Evolutionary conservation across 2,113 vertebrate species (phyloP).

Genomic region (Bothrops jararaca): DNA sequence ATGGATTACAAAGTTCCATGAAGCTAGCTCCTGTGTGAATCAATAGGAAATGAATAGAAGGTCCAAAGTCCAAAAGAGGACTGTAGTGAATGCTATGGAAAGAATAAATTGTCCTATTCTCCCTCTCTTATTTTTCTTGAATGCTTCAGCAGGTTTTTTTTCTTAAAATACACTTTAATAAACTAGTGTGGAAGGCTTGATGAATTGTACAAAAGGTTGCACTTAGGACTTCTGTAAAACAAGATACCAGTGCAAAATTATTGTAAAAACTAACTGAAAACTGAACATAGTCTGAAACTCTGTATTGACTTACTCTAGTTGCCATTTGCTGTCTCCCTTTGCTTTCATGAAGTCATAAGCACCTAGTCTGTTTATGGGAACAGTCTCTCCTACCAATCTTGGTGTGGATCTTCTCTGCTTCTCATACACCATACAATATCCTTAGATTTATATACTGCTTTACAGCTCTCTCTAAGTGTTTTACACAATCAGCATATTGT

Average conservation of each 20-base stretch:
- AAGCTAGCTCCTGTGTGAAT: conserved; percentile 27
- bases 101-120: conserved; percentile 37
- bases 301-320: neutral
- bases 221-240: neutral
- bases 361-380: neutral
- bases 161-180: neutral
- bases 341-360: neutral
- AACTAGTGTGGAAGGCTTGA: conserved; percentile 4
- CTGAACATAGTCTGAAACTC: neutral
- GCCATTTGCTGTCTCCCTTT: neutral
- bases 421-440: neutral
- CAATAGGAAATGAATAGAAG: neutral
- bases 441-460: neutral
- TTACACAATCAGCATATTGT: neutral
- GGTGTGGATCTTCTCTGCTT: neutral
- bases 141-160: conserved; percentile 14
- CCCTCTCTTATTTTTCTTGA: neutral
- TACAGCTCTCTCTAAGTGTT: neutral
- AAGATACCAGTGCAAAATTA: neutral
- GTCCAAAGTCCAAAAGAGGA: neutral
- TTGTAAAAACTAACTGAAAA: neutral
- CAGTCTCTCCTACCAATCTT: neutral
- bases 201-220: neutral
- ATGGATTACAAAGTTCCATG: conserved; percentile 40
- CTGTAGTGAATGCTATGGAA: conserved; percentile 34